Evolutionary conservation across 2,888 invertebrate genomes (phyloP).

Genomic region (Hylaea fasciaria): DNA sequence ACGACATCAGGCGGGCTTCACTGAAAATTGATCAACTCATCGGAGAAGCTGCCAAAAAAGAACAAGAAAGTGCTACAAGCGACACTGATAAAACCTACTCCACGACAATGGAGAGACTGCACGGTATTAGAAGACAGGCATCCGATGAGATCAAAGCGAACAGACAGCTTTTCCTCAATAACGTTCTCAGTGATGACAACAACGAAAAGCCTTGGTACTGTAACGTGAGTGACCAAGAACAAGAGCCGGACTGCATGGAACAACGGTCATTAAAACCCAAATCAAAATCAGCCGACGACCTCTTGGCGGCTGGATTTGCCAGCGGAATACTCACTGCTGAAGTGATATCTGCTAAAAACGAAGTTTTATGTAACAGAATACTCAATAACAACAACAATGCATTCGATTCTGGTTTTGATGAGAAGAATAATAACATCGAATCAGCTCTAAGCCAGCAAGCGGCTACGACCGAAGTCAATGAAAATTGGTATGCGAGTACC

Average conservation of each 20-base stretch:
- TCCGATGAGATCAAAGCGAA: constrained; percentile 81
- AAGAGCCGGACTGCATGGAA: constrained; percentile 72
- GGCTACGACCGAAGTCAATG: constrained; percentile 82
- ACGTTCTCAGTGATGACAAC: constrained; percentile 73
- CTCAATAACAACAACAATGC: constrained; percentile 63
- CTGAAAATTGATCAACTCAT: constrained; percentile 84
- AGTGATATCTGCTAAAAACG: constrained; percentile 75
- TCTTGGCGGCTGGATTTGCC: constrained; percentile 62
- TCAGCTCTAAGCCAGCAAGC: constrained; percentile 59
- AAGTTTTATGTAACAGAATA: constrained; percentile 73
- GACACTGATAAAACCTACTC: constrained; percentile 82
- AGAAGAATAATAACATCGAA: constrained; percentile 71
- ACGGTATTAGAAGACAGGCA: constrained; percentile 82
- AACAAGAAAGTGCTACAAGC: constrained; percentile 62
- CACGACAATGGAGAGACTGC: constrained; percentile 84
- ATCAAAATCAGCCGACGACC: constrained; percentile 73
- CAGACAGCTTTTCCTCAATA: constrained; percentile 74
- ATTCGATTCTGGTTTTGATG: constrained; percentile 62
- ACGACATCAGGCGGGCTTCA: constrained; percentile 84
- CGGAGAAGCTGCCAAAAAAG: constrained; percentile 74
- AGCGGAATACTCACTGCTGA: constrained; percentile 66
- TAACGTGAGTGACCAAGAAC: constrained; percentile 81
- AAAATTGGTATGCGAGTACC: constrained; percentile 92
- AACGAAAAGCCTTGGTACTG: constrained; percentile 82
- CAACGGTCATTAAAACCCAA: constrained; percentile 67